These are phyloP conservation scores for Macrochelys suwanniensis DNA, from an alignment of 2,797 vertebrate species.

Conservation along the genomic window DNA sequence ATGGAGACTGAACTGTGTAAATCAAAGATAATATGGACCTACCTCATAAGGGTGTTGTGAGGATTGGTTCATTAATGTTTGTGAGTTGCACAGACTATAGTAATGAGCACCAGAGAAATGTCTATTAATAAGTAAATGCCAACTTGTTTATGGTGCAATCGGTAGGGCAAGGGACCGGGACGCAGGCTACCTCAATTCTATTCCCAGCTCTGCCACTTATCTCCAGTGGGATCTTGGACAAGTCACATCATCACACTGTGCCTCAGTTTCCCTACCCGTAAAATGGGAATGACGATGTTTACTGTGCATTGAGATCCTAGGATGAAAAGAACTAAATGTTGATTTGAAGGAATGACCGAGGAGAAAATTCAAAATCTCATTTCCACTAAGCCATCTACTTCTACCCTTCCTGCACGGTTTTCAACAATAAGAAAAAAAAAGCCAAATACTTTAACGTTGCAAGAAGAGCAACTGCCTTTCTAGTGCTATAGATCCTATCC, in stretches of 20 bases:
- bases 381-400: background rate
- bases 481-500: background rate
- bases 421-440: background rate
- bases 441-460: background rate
- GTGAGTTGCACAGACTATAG: background rate
- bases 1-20: background rate
- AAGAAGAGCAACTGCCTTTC: slow-evolving; percentile 23
- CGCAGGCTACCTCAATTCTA: background rate
- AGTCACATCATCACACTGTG: background rate
- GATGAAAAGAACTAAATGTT: slow-evolving; percentile 6
- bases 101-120: background rate
- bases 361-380: background rate
- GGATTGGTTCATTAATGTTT: background rate
- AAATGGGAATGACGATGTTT: background rate
- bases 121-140: slow-evolving; percentile 1
- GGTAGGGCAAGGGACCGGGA: background rate
- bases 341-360: background rate
- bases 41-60: background rate
- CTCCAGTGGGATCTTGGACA: background rate
- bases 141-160: background rate
- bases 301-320: background rate
- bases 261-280: background rate
- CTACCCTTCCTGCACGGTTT: background rate
- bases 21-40: background rate
- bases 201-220: background rate